A percentile compares a stretch with the other conserved stretches of the same genome.
Evolutionary conservation across 2,888 invertebrate species (phyloP).

Genomic region (Pardosa pseudoannulata): DNA sequence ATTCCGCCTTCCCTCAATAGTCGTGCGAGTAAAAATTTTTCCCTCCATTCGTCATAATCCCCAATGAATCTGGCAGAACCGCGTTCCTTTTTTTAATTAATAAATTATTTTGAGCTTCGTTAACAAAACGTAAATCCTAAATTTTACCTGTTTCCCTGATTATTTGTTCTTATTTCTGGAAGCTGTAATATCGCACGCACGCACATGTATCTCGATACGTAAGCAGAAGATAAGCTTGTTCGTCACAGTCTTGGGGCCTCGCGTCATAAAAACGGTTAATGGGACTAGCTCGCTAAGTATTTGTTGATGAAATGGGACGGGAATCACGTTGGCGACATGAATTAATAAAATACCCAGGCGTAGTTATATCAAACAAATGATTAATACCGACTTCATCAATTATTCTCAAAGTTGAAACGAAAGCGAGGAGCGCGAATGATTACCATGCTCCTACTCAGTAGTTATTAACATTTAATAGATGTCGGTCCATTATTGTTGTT

Average conservation of each 20-base stretch:
- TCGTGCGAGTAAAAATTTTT: background rate
- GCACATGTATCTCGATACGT: background rate
- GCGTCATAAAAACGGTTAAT: constrained; percentile 71
- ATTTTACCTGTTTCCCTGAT: constrained; percentile 55
- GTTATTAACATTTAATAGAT: constrained; percentile 72
- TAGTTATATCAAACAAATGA: constrained; percentile 69
- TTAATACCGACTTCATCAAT: constrained; percentile 72
- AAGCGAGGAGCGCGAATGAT: constrained; percentile 66
- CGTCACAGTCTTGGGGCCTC: constrained; percentile 41
- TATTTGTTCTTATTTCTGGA: constrained; percentile 46
- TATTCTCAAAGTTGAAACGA: constrained; percentile 71
- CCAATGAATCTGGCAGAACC: background rate
- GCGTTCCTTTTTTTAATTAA: constrained; percentile 49
- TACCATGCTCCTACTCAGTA: constrained; percentile 65
- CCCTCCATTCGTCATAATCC: background rate
- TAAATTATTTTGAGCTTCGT: constrained; percentile 44
- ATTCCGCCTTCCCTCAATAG: background rate
- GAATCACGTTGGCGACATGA: constrained; percentile 67
- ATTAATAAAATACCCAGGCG: constrained; percentile 68
- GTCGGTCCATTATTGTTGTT: constrained; percentile 70
- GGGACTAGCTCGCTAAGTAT: constrained; percentile 60
- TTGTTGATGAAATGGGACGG: constrained; percentile 66
- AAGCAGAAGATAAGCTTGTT: constrained; percentile 47
- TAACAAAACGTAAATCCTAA: constrained; percentile 33
- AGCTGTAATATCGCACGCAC: constrained; percentile 40